Percentiles rank a stretch among this genome's conserved stretches.
Conservation (phyloP, 2,113 vertebrate genomes). For the Ascaphus truei region DNA sequence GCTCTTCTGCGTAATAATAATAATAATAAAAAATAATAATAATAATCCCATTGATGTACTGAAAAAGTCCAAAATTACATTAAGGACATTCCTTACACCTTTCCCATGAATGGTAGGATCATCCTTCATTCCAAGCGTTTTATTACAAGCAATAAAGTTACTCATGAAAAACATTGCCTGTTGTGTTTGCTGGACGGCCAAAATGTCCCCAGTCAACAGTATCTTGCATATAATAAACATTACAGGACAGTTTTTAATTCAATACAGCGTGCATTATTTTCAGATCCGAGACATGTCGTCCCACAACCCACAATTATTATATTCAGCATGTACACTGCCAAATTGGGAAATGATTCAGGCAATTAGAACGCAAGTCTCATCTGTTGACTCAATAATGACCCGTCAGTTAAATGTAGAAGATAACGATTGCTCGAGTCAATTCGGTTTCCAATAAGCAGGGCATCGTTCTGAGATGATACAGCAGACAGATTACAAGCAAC, state of each 20-base stretch:
- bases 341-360: constrained; percentile 32
- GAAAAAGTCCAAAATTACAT: too few species aligned
- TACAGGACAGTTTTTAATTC: constrained; percentile 27
- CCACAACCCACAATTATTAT: constrained; percentile 28
- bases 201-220: neutral
- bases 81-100: too few species aligned
- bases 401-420: constrained; percentile 35
- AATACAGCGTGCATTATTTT: constrained; percentile 7
- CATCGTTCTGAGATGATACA: constrained; percentile 28
- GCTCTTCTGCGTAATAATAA: too few species aligned
- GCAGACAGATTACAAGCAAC: constrained; percentile 36
- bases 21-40: too few species aligned
- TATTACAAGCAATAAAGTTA: neutral
- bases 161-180: neutral
- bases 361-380: constrained; percentile 35
- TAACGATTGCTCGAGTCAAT: constrained; percentile 31
- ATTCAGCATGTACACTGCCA: neutral
- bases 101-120: too few species aligned
- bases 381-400: constrained; percentile 33
- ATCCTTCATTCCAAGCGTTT: too few species aligned
- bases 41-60: too few species aligned
- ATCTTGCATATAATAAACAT: constrained; percentile 5
- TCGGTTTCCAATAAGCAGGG: constrained; percentile 28
- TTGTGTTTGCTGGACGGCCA: neutral
- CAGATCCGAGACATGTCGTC: constrained; percentile 18